phyloP scores from a whole-genome alignment of 2,113 vertebrate species.

The Eonycteris spelaea region DNA sequence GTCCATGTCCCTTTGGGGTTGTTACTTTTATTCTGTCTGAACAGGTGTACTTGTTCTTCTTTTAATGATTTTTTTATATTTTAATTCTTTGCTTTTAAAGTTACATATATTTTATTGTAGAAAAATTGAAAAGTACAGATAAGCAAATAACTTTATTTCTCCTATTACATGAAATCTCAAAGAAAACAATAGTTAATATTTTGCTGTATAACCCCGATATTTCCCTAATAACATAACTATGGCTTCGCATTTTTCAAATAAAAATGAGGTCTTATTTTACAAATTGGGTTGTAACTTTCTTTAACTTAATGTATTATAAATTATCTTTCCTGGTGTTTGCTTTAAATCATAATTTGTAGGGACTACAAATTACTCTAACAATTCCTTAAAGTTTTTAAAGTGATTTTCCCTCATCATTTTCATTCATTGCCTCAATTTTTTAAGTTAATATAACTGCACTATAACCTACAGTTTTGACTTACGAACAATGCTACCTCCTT shows the following conservation, averaged over 20 bases:
- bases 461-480: neutral
- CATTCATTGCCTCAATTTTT: neutral
- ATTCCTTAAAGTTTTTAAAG: neutral
- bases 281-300: neutral
- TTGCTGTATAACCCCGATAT: neutral
- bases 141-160: neutral
- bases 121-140: neutral
- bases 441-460: neutral
- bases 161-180: neutral
- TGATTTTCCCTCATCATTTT: neutral
- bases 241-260: neutral
- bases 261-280: neutral
- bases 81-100: neutral
- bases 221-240: neutral
- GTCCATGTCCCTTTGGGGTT: neutral
- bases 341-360: neutral
- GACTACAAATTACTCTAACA: neutral
- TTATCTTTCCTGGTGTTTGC: neutral
- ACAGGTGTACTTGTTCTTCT: neutral
- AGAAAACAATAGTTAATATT: neutral
- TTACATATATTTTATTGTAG: neutral
- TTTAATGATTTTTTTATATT: neutral
- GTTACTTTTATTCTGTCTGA: neutral
- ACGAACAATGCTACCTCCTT: neutral
- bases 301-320: neutral